A percentile compares a stretch with the other conserved stretches of the same genome.
Evolutionary conservation across 2,797 vertebrate species (phyloP).

Genomic region (Sebastolobus alascanus): DNA sequence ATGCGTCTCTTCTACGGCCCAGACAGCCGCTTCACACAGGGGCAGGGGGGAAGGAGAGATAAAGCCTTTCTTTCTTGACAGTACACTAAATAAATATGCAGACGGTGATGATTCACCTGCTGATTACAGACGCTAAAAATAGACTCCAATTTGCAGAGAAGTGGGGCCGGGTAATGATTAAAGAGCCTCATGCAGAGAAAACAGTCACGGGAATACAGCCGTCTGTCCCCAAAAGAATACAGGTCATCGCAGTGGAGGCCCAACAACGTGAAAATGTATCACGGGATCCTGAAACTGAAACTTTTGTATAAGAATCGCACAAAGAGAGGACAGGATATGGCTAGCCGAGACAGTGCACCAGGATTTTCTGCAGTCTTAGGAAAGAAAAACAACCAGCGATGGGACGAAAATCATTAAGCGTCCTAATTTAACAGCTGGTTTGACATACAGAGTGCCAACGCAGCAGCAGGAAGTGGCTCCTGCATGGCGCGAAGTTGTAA

Average conservation of each 20-base stretch:
- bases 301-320: conserved; percentile 19
- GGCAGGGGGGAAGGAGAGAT: background rate
- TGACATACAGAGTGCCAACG: conserved; percentile 35
- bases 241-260: conserved; percentile 10
- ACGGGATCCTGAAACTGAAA: conserved; percentile 29
- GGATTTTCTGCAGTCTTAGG: conserved; percentile 24
- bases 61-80: conserved; percentile 46
- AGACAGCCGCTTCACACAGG: conserved; percentile 26
- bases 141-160: conserved; percentile 60
- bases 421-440: conserved; percentile 43
- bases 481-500: conserved; percentile 19
- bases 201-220: conserved; percentile 30
- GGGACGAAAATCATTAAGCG: conserved; percentile 25
- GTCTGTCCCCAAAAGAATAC: conserved; percentile 28
- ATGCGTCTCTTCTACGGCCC: conserved; percentile 35
- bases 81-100: conserved; percentile 58
- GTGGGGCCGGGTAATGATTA: conserved; percentile 57
- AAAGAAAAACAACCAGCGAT: background rate
- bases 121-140: conserved; percentile 70
- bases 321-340: background rate
- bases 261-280: conserved; percentile 4
- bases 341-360: conserved; percentile 1
- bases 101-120: conserved; percentile 56
- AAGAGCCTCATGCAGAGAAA: conserved; percentile 62
- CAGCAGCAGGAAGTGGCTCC: conserved; percentile 36